These are phyloP conservation scores for Metaphire vulgaris DNA, from an alignment of 1,140 invertebrate genomes.

Conservation along the genomic window DNA sequence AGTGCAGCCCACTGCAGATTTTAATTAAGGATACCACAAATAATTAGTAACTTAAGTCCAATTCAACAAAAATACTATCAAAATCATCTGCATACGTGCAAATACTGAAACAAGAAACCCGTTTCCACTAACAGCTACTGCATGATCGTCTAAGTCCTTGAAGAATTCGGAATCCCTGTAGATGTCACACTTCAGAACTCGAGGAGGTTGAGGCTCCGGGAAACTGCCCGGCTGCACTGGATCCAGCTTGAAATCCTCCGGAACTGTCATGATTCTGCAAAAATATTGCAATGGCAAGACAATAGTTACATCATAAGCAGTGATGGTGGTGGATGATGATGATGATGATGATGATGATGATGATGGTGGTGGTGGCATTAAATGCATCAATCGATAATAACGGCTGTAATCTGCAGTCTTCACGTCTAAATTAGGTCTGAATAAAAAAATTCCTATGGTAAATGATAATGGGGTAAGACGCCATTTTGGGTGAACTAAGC, in stretches of 20 bases:
- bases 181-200: constrained; percentile 17
- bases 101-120: neutral
- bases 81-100: neutral
- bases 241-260: constrained; percentile 16
- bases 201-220: constrained; percentile 1
- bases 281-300: neutral
- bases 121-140: neutral
- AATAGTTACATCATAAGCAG: neutral
- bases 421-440: neutral
- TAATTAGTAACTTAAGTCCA: neutral
- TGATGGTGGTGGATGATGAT: too few species aligned
- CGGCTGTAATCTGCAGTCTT: neutral
- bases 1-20: neutral
- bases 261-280: constrained; percentile 6
- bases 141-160: constrained; percentile 10
- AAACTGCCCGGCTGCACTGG: constrained; percentile 5
- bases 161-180: constrained; percentile 6
- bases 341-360: too few species aligned
- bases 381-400: too few species aligned
- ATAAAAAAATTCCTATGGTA: neutral
- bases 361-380: too few species aligned
- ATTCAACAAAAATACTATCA: neutral
- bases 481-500: too few species aligned
- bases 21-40: neutral
- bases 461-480: too few species aligned